phyloP scores from a whole-genome alignment of 2,113 vertebrate genomes.

The Colius striatus region DNA sequence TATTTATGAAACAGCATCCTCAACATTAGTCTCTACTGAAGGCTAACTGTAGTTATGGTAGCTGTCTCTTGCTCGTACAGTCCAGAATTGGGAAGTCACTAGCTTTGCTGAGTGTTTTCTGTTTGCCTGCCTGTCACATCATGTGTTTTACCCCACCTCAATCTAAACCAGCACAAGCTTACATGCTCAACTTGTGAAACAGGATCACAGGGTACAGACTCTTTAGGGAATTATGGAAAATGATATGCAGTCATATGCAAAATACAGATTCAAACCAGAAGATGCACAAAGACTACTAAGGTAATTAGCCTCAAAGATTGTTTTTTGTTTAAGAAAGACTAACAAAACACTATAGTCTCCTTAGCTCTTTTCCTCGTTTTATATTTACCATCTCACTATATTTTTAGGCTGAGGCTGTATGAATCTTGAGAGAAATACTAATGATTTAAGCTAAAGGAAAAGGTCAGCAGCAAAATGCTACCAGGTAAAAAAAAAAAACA shows the following conservation, averaged over 20 bases:
- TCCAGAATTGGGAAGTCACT: background rate
- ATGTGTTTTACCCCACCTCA: background rate
- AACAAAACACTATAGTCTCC: background rate
- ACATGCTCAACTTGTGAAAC: background rate
- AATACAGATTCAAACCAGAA: background rate
- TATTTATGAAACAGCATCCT: background rate
- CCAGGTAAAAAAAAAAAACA: background rate
- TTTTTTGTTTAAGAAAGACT: background rate
- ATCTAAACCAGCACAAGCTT: background rate
- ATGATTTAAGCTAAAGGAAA: background rate
- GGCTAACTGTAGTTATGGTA: background rate
- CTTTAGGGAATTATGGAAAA: background rate
- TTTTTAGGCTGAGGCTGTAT: background rate
- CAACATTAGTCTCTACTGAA: background rate
- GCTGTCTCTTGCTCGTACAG: background rate
- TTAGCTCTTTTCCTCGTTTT: background rate
- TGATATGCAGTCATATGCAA: background rate
- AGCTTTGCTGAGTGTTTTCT: background rate
- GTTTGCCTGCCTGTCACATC: background rate
- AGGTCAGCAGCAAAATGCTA: background rate
- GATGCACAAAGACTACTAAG: background rate
- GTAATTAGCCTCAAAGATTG: background rate
- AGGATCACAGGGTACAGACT: background rate
- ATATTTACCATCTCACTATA: background rate
- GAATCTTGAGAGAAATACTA: background rate